Evolutionary conservation across 1,140 invertebrate genomes (phyloP).

Genomic region (Aphidius gifuensis): DNA sequence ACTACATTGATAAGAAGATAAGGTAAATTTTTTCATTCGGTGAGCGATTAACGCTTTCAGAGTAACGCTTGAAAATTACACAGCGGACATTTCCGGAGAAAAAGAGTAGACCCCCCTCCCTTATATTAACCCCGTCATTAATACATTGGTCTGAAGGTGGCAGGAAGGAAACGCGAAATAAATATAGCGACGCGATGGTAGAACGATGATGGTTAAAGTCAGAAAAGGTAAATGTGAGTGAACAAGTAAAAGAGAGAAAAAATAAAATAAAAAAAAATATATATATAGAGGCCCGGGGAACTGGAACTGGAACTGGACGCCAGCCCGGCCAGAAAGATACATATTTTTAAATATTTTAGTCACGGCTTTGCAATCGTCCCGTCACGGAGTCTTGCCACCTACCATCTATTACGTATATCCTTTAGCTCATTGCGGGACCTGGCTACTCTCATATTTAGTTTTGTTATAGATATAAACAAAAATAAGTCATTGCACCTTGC

Average conservation of each 20-base stretch:
- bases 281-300: constrained; percentile 29
- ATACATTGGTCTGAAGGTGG: constrained; percentile 21
- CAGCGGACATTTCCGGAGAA: constrained; percentile 28
- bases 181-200: constrained; percentile 45
- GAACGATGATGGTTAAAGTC: constrained; percentile 25
- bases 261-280: neutral
- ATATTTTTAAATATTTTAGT: constrained; percentile 60
- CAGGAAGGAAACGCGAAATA: constrained; percentile 57
- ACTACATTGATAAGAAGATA: too few species aligned
- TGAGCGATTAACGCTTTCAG: constrained; percentile 25
- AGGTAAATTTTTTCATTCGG: too few species aligned
- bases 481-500: constrained; percentile 26
- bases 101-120: neutral
- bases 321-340: constrained; percentile 57
- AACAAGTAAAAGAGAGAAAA: constrained; percentile 21
- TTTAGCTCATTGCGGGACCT: constrained; percentile 29
- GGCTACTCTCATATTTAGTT: constrained; percentile 18
- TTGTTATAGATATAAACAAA: constrained; percentile 4
- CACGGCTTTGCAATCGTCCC: constrained; percentile 55
- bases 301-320: constrained; percentile 55
- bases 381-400: constrained; percentile 57
- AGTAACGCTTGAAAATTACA: constrained; percentile 26
- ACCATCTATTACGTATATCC: constrained; percentile 50
- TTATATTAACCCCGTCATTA: neutral
- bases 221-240: constrained; percentile 18